phyloP scores from a whole-genome alignment of 2,888 invertebrate species.

The Trichacis sp. region DNA sequence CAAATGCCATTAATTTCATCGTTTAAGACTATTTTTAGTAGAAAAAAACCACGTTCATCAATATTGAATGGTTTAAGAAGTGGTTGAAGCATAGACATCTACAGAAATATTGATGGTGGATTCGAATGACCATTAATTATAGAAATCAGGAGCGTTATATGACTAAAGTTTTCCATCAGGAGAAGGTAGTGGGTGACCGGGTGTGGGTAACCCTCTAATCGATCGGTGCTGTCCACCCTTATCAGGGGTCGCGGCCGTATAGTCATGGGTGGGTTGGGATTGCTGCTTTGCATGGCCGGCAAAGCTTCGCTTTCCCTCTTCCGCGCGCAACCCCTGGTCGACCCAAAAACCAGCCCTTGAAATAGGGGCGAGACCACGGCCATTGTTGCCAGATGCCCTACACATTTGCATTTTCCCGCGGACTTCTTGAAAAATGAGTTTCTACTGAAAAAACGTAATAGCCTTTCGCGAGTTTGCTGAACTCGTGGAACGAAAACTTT shows the following conservation, averaged over 20 bases:
- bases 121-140: conserved; percentile 52
- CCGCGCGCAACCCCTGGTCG: conserved; percentile 32
- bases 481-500: neutral
- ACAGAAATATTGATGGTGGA: conserved; percentile 9
- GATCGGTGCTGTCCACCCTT: conserved; percentile 70
- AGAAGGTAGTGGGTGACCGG: conserved; percentile 49
- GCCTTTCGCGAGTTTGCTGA: conserved; percentile 5
- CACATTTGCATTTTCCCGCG: conserved; percentile 68
- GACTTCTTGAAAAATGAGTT: conserved; percentile 67
- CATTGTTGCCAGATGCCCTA: conserved; percentile 70
- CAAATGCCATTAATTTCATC: too few species aligned
- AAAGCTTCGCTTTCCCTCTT: conserved; percentile 46
- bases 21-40: too few species aligned
- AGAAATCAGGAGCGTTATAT: conserved; percentile 58
- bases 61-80: too few species aligned
- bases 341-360: conserved; percentile 64
- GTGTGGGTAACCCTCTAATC: conserved; percentile 67
- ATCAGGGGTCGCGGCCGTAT: conserved; percentile 57
- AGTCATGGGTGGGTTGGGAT: conserved; percentile 45
- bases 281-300: conserved; percentile 65
- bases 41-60: too few species aligned
- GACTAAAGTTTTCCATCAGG: conserved; percentile 48
- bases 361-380: conserved; percentile 68
- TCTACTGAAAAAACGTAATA: conserved; percentile 26
- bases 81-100: too few species aligned